phyloP scores from a whole-genome alignment of 2,113 vertebrate genomes.

The Trematocara macrostoma region DNA sequence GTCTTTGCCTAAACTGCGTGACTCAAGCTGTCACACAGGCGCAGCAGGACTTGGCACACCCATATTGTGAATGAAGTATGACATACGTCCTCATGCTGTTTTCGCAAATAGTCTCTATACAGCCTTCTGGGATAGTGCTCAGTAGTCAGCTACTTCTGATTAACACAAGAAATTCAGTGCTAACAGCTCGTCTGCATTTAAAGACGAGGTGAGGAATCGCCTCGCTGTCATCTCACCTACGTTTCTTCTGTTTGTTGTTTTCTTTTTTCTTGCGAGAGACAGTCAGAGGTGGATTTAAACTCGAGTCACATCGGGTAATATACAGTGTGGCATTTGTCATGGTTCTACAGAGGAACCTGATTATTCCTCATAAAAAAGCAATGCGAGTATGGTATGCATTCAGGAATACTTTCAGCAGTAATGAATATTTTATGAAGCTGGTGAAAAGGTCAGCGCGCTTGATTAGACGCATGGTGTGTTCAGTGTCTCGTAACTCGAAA shows the following conservation, averaged over 20 bases:
- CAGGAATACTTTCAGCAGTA: slow-evolving; percentile 17
- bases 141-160: not conserved
- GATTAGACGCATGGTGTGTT: slow-evolving; percentile 32
- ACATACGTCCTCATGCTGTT: not conserved
- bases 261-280: not conserved
- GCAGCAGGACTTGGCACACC: slow-evolving; percentile 7
- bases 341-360: slow-evolving; percentile 8
- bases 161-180: not conserved
- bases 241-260: not conserved
- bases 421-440: slow-evolving; percentile 66
- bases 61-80: slow-evolving; percentile 19
- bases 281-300: not conserved
- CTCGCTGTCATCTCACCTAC: not conserved
- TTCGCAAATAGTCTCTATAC: not conserved
- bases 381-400: slow-evolving; percentile 11
- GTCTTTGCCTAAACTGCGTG: slow-evolving; percentile 11
- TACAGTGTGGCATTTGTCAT: not conserved
- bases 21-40: slow-evolving; percentile 40
- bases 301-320: slow-evolving; percentile 5
- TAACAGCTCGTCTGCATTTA: not conserved
- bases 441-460: slow-evolving; percentile 52
- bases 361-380: slow-evolving; percentile 42
- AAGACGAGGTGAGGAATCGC: slow-evolving; percentile 3
- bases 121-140: slow-evolving; percentile 3
- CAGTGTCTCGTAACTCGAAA: not conserved